phyloP scores from a whole-genome alignment of 2,888 invertebrate genomes.

The Polyommatus iphigenia region DNA sequence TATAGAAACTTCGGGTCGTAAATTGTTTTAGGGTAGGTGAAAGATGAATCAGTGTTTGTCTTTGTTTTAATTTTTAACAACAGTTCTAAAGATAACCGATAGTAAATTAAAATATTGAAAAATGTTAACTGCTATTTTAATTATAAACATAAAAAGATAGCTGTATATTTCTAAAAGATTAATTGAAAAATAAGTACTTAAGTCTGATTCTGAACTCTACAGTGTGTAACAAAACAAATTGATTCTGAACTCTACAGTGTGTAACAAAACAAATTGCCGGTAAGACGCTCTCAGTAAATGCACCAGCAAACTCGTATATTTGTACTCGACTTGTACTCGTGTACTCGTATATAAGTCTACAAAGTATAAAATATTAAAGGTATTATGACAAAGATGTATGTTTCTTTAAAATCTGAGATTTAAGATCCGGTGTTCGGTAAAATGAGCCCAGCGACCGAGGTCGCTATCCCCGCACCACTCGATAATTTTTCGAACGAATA shows the following conservation, averaged over 20 bases:
- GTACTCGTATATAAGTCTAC: too few relatives aligned
- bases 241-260: too few relatives aligned
- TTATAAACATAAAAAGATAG: neutral
- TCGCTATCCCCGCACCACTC: slow-evolving; percentile 39
- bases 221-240: neutral
- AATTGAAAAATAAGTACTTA: neutral
- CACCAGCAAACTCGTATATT: neutral
- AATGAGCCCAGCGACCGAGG: slow-evolving; percentile 55
- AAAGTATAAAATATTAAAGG: neutral
- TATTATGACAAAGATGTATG: slow-evolving; percentile 2
- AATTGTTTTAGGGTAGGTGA: neutral
- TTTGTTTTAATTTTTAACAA: too few relatives aligned
- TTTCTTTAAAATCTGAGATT: slow-evolving; percentile 52
- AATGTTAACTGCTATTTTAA: too few relatives aligned
- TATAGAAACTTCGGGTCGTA: neutral
- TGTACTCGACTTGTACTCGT: too few relatives aligned
- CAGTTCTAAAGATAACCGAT: neutral
- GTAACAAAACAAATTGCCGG: neutral
- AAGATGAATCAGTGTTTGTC: neutral
- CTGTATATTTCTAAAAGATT: too few relatives aligned
- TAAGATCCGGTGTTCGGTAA: slow-evolving; percentile 54
- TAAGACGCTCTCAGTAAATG: neutral
- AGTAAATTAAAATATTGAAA: neutral
- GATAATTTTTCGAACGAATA: slow-evolving; percentile 32
- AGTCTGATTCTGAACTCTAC: neutral